Percentiles rank a stretch among this genome's conserved stretches.
phyloP scores from a whole-genome alignment of 2,797 vertebrate genomes.

The Phataginus tetradactyla region DNA sequence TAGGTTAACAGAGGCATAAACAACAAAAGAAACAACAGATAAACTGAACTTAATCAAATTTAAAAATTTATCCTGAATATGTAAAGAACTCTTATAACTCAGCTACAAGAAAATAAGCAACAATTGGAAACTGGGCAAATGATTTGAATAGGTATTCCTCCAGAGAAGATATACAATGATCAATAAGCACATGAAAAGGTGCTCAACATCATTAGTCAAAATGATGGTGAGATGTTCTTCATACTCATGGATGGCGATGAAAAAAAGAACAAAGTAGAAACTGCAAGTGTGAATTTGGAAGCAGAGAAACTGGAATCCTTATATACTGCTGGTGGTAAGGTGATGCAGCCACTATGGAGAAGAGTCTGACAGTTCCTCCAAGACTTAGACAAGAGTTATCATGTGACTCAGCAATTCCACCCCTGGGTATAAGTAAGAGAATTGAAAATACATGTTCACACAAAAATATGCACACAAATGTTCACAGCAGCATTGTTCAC shows the following conservation, averaged over 20 bases:
- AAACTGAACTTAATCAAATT: neutral
- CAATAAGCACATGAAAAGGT: neutral
- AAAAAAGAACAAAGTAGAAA: neutral
- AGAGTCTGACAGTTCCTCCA: neutral
- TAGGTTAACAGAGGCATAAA: neutral
- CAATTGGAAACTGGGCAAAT: neutral
- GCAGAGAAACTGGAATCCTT: neutral
- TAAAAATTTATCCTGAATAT: neutral
- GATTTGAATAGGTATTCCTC: neutral
- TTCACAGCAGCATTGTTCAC: neutral
- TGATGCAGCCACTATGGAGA: neutral
- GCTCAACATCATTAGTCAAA: neutral
- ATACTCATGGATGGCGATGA: neutral
- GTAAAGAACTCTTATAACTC: neutral
- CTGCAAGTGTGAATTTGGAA: neutral
- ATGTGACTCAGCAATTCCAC: neutral
- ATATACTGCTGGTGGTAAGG: neutral
- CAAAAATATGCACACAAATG: neutral
- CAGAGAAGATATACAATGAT: neutral
- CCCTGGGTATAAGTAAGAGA: neutral
- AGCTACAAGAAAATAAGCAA: neutral
- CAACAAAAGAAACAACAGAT: neutral
- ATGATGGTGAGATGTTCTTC: neutral
- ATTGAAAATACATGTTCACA: neutral
- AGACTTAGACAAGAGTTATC: neutral